phyloP scores from a whole-genome alignment of 1,140 invertebrate genomes.

The Cotesia vestalis region DNA sequence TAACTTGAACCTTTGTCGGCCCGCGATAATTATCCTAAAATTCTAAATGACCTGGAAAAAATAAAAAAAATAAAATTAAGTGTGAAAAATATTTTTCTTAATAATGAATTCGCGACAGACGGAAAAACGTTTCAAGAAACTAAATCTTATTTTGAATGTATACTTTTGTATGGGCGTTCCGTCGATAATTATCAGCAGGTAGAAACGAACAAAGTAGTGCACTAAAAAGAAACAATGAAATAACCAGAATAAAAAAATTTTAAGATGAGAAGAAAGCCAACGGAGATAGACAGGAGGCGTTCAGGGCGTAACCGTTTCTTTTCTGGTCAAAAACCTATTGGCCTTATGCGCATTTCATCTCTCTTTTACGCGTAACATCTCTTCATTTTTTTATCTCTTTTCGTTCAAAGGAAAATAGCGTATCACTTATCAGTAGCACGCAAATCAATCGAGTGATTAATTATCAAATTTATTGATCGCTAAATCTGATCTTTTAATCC shows the following conservation, averaged over 20 bases:
- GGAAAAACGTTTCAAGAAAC: conserved; percentile 36
- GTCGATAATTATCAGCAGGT: conserved; percentile 56
- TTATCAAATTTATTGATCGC: no score
- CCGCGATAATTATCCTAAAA: not conserved
- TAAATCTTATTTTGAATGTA: not conserved
- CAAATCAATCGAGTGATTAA: not conserved
- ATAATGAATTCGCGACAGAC: conserved; percentile 15
- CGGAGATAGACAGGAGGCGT: conserved; percentile 63
- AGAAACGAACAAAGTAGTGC: conserved; percentile 40
- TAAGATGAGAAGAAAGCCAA: conserved; percentile 56
- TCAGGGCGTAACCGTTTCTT: conserved; percentile 58
- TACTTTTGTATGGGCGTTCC: conserved; percentile 43
- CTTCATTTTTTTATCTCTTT: conserved; percentile 18
- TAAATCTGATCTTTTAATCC: not conserved
- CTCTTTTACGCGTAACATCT: conserved; percentile 37
- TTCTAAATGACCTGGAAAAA: not conserved
- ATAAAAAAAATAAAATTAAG: not conserved
- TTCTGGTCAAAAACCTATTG: conserved; percentile 46
- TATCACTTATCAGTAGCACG: conserved; percentile 6
- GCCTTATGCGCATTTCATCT: conserved; percentile 50
- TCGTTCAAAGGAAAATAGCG: not conserved
- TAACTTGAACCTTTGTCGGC: no score
- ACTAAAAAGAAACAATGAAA: conserved; percentile 49
- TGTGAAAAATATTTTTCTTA: conserved; percentile 12
- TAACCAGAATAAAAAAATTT: conserved; percentile 62